A percentile compares a stretch with the other conserved stretches of the same genome.
These are phyloP conservation scores for Columba guinea DNA, from an alignment of 2,797 vertebrate genomes.

Conservation along the genomic window DNA sequence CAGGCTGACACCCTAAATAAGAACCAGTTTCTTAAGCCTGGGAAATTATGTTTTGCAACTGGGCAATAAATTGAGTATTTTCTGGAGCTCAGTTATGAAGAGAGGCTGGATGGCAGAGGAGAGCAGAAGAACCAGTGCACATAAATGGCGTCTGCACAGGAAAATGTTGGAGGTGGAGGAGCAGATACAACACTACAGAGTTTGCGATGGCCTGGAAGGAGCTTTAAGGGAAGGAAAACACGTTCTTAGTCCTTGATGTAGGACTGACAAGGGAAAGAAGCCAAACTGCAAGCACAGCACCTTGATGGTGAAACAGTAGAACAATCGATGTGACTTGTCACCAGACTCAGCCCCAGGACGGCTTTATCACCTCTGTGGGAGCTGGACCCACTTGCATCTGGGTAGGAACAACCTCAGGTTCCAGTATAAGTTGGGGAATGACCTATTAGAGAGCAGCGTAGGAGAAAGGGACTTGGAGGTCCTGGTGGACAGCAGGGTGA, in stretches of 20 bases:
- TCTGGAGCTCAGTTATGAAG: neutral
- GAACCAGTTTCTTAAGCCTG: neutral
- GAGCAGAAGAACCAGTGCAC: neutral
- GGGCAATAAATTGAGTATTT: neutral
- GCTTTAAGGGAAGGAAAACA: neutral
- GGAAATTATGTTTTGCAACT: neutral
- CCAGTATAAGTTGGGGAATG: too few species aligned
- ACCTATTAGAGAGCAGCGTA: too few species aligned
- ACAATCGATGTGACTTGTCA: accelerated
- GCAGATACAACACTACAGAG: neutral
- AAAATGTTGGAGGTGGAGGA: neutral
- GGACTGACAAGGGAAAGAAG: neutral
- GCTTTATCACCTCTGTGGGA: neutral
- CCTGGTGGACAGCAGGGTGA: too few species aligned
- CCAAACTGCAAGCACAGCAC: neutral
- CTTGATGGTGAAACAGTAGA: neutral
- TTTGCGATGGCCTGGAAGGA: neutral
- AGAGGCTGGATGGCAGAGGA: neutral
- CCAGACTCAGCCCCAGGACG: neutral
- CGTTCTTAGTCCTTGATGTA: neutral
- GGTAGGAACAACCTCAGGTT: too few species aligned
- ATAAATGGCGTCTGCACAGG: neutral
- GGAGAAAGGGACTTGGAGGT: too few species aligned
- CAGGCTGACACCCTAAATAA: neutral
- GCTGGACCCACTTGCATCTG: too few species aligned